Conservation (phyloP, 2,888 invertebrate species). For the Bruchidius siliquastri region DNA sequence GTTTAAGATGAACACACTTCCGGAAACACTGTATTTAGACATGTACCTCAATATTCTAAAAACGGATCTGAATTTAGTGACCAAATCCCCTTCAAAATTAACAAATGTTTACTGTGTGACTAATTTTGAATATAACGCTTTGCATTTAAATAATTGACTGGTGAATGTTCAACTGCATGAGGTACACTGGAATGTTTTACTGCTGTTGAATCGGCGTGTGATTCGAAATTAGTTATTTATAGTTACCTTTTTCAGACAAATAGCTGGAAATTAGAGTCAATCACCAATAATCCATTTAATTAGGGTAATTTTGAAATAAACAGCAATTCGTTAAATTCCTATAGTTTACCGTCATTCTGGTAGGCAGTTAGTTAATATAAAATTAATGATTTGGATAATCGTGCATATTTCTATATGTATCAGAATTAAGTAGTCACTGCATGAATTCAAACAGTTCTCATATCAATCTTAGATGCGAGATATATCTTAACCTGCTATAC, state of each 20-base stretch:
- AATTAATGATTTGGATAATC: too few species aligned
- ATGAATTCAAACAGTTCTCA: too few species aligned
- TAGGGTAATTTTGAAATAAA: neutral
- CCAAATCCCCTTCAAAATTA: neutral
- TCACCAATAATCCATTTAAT: neutral
- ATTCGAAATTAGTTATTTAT: neutral
- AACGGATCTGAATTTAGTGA: too few species aligned
- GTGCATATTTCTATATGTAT: too few species aligned
- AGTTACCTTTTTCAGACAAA: neutral
- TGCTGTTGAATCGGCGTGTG: neutral
- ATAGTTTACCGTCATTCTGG: neutral
- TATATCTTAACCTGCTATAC: too few species aligned
- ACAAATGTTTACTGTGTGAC: neutral
- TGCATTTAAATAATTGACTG: neutral
- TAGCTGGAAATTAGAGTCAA: neutral
- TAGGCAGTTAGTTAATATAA: too few species aligned
- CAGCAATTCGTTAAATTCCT: neutral
- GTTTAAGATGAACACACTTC: too few species aligned
- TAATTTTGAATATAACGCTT: neutral
- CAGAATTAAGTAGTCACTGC: too few species aligned
- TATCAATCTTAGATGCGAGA: too few species aligned
- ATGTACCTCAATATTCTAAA: too few species aligned
- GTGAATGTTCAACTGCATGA: neutral
- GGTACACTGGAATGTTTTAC: neutral
- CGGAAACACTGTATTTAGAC: too few species aligned